These are phyloP conservation scores for Drosophila vallismaia DNA, from an alignment of 2,888 invertebrate genomes.

Conservation along the genomic window DNA sequence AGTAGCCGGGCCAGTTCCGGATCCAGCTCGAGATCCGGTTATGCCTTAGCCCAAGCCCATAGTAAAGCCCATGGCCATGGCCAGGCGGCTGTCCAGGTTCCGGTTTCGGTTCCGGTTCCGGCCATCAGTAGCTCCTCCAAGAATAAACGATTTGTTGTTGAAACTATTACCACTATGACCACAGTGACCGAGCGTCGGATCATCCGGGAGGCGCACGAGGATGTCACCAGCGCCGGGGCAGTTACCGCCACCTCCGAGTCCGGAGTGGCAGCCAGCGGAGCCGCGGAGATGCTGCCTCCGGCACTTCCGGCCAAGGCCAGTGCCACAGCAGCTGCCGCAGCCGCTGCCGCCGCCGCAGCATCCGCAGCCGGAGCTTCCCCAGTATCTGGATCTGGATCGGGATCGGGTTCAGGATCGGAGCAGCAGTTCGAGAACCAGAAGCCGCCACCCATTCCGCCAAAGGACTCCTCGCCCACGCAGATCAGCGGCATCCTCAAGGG, in stretches of 20 bases:
- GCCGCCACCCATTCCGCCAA: constrained; percentile 81
- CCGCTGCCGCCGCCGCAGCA: constrained; percentile 42
- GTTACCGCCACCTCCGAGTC: constrained; percentile 13
- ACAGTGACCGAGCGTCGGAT: constrained; percentile 88
- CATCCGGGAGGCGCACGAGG: constrained; percentile 83
- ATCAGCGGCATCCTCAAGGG: constrained; percentile 91
- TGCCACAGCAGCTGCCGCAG: constrained; percentile 54
- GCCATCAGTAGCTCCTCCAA: constrained; percentile 74
- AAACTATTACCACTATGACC: constrained; percentile 88
- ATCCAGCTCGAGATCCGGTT: constrained; percentile 23
- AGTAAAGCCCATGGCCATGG: constrained; percentile 8
- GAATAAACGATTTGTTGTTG: constrained; percentile 85
- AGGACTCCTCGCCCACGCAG: constrained; percentile 86
- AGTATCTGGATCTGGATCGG: constrained; percentile 19
- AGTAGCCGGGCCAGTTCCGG: constrained; percentile 44
- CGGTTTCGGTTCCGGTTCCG: constrained; percentile 17
- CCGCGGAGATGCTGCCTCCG: constrained; percentile 53
- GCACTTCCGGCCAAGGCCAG: constrained; percentile 65
- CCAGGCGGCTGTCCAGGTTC: constrained; percentile 12
- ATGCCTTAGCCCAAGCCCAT: not conserved
- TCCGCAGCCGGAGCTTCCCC: constrained; percentile 24
- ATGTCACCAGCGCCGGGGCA: constrained; percentile 55
- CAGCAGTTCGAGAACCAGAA: constrained; percentile 53
- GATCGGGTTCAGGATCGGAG: constrained; percentile 10
- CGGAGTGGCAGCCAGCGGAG: constrained; percentile 6